Conservation (phyloP, 2,888 invertebrate species). For the Athalia cordata region DNA sequence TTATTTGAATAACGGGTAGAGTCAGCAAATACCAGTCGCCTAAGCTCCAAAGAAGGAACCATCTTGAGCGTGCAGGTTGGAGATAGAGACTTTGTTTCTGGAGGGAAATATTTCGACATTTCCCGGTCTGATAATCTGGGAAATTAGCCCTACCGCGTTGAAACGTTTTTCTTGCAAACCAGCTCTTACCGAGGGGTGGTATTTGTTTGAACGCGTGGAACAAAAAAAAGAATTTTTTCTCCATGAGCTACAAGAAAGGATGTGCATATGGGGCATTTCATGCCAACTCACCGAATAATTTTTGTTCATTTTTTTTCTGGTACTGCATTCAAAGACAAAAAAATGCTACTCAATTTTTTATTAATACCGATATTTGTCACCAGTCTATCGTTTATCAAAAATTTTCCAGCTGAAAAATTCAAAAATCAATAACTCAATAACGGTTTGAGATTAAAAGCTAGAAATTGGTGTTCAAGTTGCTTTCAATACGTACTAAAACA, state of each 20-base stretch:
- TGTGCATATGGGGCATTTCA: too few species aligned
- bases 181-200: not conserved
- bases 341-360: too few species aligned
- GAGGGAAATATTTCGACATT: constrained; percentile 27
- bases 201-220: not conserved
- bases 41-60: constrained; percentile 13
- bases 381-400: too few species aligned
- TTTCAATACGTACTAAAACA: too few species aligned
- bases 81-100: not conserved
- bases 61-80: not conserved
- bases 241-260: not conserved
- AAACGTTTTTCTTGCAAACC: not conserved
- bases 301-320: too few species aligned
- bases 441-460: too few species aligned
- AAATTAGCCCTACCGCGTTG: constrained; percentile 31
- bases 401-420: too few species aligned
- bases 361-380: too few species aligned
- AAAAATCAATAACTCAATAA: too few species aligned
- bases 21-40: constrained; percentile 50
- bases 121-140: constrained; percentile 32
- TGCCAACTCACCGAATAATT: too few species aligned
- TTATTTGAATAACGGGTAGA: constrained; percentile 56
- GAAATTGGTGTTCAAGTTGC: too few species aligned
- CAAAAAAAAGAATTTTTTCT: constrained; percentile 8
- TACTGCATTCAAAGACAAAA: too few species aligned